Evolutionary conservation across 2,888 invertebrate genomes (phyloP).

Genomic region (Mamestra brassicae): DNA sequence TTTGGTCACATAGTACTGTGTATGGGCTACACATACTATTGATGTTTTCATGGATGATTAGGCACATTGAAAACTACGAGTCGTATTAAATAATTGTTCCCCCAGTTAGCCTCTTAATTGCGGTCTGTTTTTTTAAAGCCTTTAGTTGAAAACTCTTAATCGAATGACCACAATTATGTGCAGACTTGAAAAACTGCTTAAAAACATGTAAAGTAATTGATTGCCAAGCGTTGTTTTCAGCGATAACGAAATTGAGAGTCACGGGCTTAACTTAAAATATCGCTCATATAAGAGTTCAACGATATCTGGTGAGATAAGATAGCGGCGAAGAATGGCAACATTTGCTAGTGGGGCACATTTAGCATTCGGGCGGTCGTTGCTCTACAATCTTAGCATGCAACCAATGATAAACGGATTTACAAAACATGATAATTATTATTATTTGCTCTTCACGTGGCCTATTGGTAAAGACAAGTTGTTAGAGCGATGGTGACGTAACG

Average conservation of each 20-base stretch:
- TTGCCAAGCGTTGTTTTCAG: conserved; percentile 11
- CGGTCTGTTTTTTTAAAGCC: neutral
- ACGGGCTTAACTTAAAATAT: conserved; percentile 41
- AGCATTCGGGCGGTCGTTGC: conserved; percentile 47
- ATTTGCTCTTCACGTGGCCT: neutral
- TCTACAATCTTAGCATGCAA: conserved; percentile 18
- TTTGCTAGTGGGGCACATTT: conserved; percentile 8
- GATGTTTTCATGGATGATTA: neutral
- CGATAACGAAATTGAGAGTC: conserved; percentile 55
- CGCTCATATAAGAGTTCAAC: conserved; percentile 47
- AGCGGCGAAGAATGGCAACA: conserved; percentile 10
- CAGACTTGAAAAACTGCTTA: conserved; percentile 5
- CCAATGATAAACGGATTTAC: conserved; percentile 9
- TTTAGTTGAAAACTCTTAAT: conserved; percentile 9
- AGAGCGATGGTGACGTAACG: conserved; percentile 12
- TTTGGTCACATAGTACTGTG: neutral
- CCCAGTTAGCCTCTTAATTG: neutral
- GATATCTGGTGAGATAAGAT: conserved; percentile 56
- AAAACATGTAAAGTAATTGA: conserved; percentile 33
- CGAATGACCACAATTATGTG: neutral
- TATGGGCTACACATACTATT: neutral
- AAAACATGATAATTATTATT: conserved; percentile 5
- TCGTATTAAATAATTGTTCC: conserved; percentile 1
- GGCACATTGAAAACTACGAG: neutral
- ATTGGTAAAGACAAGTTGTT: conserved; percentile 7